A percentile compares a stretch with the other conserved stretches of the same genome.
Evolutionary conservation across 2,888 invertebrate genomes (phyloP).

Genomic region (Mechanitis messenoides): DNA sequence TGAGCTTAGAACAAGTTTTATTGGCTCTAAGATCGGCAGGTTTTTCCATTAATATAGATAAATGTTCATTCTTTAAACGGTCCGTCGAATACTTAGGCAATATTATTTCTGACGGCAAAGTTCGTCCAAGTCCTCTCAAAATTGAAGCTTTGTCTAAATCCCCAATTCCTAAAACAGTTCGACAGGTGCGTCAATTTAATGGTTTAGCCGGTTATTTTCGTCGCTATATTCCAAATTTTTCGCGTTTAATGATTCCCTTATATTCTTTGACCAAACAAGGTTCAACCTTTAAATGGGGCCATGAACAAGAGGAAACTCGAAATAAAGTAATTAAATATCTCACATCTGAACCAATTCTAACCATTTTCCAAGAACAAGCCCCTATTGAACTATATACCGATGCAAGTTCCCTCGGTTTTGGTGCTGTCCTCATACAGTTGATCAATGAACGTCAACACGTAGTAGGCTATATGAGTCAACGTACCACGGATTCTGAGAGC

Average conservation of each 20-base stretch:
- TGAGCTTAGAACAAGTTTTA: constrained; percentile 28
- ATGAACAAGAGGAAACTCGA: constrained; percentile 30
- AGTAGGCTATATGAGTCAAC: constrained; percentile 27
- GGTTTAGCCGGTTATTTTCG: constrained; percentile 29
- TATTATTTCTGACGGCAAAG: constrained; percentile 31
- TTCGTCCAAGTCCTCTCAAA: constrained; percentile 34
- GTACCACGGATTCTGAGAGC: constrained; percentile 28
- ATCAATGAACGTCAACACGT: constrained; percentile 21
- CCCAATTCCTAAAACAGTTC: constrained; percentile 30
- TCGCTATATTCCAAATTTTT: constrained; percentile 23
- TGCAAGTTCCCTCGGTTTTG: constrained; percentile 32
- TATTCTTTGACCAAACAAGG: constrained; percentile 24
- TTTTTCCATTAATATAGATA: constrained; percentile 35
- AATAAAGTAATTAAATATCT: constrained; percentile 22
- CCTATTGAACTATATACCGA: constrained; percentile 31
- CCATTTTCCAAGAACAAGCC: constrained; percentile 24
- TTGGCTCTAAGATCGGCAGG: constrained; percentile 31
- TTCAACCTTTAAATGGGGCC: constrained; percentile 19
- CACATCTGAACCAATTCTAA: constrained; percentile 23
- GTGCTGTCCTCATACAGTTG: constrained; percentile 25
- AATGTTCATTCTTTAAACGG: constrained; percentile 31
- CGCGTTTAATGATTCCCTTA: constrained; percentile 20
- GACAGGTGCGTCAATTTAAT: constrained; percentile 33
- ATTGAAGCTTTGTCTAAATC: constrained; percentile 34
- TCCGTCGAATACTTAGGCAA: constrained; percentile 36